A percentile compares a stretch with the other conserved stretches of the same genome.
Conservation (phyloP, 2,888 invertebrate species). For the Drosophila anceps region DNA sequence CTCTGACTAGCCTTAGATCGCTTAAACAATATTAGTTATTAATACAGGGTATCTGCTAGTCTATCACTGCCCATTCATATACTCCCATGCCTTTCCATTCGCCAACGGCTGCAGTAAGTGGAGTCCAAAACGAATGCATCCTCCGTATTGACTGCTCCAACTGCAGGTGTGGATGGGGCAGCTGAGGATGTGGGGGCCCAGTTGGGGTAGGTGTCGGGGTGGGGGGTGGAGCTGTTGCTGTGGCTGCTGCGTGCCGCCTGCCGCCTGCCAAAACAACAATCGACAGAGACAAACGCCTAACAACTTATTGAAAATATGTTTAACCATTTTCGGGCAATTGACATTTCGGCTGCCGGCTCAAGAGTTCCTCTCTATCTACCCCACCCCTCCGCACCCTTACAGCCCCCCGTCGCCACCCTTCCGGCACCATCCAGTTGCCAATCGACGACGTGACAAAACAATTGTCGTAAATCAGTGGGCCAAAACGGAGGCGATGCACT, state of each 20-base stretch:
- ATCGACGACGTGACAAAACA: slow-evolving; percentile 79
- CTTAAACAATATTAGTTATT: neutral
- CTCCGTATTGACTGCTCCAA: slow-evolving; percentile 14
- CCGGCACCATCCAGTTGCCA: slow-evolving; percentile 23
- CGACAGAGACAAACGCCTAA: slow-evolving; percentile 73
- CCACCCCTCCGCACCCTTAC: neutral
- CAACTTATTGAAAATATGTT: slow-evolving; percentile 81
- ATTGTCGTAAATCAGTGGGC: slow-evolving; percentile 78
- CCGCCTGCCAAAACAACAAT: slow-evolving; percentile 31
- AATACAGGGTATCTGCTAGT: neutral
- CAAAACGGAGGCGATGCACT: slow-evolving; percentile 39
- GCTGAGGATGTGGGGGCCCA: neutral
- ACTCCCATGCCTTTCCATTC: slow-evolving; percentile 32
- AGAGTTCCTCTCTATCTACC: neutral
- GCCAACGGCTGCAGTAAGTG: slow-evolving; percentile 16
- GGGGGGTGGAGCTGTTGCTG: neutral
- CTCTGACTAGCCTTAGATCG: neutral
- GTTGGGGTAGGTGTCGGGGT: neutral
- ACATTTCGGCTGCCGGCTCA: slow-evolving; percentile 65
- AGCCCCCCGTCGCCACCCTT: neutral
- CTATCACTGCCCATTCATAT: neutral
- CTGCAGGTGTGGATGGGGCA: slow-evolving; percentile 3
- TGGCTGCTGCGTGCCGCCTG: slow-evolving; percentile 15
- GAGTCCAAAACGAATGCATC: slow-evolving; percentile 23
- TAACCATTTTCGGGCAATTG: slow-evolving; percentile 78